Base-by-base conservation (phyloP, 2,113 vertebrate genomes). In the Chaetorhynchus papuensis region DNA sequence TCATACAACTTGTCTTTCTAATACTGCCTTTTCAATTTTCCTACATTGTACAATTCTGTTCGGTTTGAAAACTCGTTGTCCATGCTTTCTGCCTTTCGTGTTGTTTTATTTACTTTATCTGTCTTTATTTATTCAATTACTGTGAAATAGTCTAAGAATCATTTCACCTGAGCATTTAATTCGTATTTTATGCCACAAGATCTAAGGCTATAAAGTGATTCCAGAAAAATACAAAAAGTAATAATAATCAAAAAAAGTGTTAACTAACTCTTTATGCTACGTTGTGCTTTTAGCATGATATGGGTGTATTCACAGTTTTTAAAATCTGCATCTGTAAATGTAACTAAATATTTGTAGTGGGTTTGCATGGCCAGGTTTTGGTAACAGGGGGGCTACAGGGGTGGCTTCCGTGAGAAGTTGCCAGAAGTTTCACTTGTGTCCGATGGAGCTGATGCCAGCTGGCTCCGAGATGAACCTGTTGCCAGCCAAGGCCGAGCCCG, bases 321-420 rank as follows among this genome's bases (percentile, higher is more conserved):
- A n/a, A 76, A 88, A 80, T 72, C 39, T 94, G n/a, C 21, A 61
- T 77, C 33, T 74, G 21, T 65, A 53, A 95, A 39, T 77, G 27
- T 64, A 53, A 26, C 28, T 56, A 54, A 82, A 45, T 75, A 60
- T 49, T 81, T 61, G 35, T 42, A 50, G 28, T 39, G 35, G 6
- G 9, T 75, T 69, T 87, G 16, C 54, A 44, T 30, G 54, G 41
- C 35, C 33, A 63, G 7, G 15, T 30, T 87, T 75, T 63, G 41
- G 28, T 50, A n/a, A 16, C 2, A 13, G 27, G 1, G 39, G 22
- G 20, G 9, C 35, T 68, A 22, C 31, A 75, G 47, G 54, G 27
- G 13, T 21, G 61, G 13, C 23, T 87, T 69, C 35, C 1, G 0
- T 85, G 30, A 53, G 47, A 61, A 87, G 35, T 2, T 49, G 42